phyloP scores from a whole-genome alignment of 2,797 vertebrate genomes.

The Trachops cirrhosus region DNA sequence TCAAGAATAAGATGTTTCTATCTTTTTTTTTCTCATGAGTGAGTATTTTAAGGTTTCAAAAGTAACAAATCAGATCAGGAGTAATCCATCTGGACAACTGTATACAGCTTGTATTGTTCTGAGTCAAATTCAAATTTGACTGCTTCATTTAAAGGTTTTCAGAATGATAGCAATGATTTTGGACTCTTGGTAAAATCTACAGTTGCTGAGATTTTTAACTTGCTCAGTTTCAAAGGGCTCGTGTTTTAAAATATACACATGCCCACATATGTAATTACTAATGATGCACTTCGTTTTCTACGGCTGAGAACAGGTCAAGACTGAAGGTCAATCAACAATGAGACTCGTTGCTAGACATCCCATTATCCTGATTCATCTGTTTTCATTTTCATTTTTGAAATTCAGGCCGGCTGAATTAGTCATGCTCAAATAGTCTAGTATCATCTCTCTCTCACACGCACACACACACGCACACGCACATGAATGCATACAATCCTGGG shows the following conservation, averaged over 20 bases:
- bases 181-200: background rate
- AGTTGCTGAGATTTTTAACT: background rate
- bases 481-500: accelerated
- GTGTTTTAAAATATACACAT: background rate
- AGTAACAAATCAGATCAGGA: background rate
- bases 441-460: background rate
- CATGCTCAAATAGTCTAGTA: background rate
- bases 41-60: background rate
- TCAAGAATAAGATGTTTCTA: background rate
- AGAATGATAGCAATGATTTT: background rate
- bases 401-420: background rate
- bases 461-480: background rate
- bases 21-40: background rate
- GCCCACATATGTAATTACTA: background rate
- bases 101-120: background rate
- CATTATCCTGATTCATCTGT: background rate
- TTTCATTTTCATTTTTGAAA: background rate
- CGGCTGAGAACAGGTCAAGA: background rate
- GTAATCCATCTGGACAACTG: background rate
- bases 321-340: background rate
- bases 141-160: background rate
- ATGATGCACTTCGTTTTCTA: background rate
- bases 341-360: background rate
- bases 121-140: background rate
- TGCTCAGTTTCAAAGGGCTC: background rate